Evolutionary conservation across 2,888 invertebrate genomes (phyloP).

Genomic region (Ophion obscuratus): DNA sequence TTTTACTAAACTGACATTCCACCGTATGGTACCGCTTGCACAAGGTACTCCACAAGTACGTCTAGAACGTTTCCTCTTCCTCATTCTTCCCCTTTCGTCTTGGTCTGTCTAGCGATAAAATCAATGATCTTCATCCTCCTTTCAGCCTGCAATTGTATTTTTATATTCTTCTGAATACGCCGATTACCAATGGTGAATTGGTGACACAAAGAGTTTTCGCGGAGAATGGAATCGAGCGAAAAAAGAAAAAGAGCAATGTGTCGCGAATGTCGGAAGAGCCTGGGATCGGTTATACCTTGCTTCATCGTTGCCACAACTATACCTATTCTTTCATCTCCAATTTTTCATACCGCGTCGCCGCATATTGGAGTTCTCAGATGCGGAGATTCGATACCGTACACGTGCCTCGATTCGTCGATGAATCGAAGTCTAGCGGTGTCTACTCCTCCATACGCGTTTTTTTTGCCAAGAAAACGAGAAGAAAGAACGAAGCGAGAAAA

Average conservation of each 20-base stretch:
- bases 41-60: too few species aligned
- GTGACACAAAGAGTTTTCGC: not conserved
- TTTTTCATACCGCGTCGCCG: not conserved
- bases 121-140: too few species aligned
- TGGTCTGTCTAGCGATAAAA: too few species aligned
- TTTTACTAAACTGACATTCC: too few species aligned
- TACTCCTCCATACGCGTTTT: slow-evolving; percentile 31
- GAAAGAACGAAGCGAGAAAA: slow-evolving; percentile 24
- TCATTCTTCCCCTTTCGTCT: too few species aligned
- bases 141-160: not conserved
- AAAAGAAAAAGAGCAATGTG: not conserved
- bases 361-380: slow-evolving; percentile 8
- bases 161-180: not conserved
- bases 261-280: not conserved
- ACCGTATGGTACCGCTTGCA: too few species aligned
- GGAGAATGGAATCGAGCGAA: not conserved
- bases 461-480: slow-evolving; percentile 38
- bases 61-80: too few species aligned
- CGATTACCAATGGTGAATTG: not conserved
- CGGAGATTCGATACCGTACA: slow-evolving; percentile 68
- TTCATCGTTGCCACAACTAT: not conserved
- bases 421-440: slow-evolving; percentile 10
- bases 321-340: slow-evolving; percentile 23
- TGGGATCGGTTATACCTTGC: slow-evolving; percentile 2
- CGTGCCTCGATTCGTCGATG: slow-evolving; percentile 73